Conservation (phyloP, 2,113 vertebrate genomes). For the Oxyruncus cristatus region DNA sequence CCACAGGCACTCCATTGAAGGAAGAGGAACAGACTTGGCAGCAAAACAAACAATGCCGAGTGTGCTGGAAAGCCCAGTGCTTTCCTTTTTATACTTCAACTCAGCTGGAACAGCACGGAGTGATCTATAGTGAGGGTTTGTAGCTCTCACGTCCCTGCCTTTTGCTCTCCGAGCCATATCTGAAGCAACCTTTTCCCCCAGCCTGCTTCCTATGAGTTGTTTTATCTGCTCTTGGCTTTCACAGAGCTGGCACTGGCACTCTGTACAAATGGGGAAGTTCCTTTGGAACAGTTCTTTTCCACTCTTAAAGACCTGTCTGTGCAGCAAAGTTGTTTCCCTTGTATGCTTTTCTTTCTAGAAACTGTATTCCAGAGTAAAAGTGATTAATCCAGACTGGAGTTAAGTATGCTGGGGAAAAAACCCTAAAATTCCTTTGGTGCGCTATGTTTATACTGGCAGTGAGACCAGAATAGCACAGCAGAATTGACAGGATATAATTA, state of each 20-base stretch:
- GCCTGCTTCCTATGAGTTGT: neutral
- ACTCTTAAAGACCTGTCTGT: neutral
- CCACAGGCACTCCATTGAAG: neutral
- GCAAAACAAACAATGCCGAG: slow-evolving; percentile 5
- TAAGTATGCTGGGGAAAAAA: neutral
- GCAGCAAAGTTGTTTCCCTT: neutral
- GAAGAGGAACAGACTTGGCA: neutral
- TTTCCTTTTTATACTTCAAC: slow-evolving; percentile 14
- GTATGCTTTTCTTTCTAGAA: neutral
- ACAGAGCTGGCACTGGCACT: neutral
- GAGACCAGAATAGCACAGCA: neutral
- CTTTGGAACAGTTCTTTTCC: neutral
- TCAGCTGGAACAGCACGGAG: neutral
- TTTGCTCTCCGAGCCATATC: neutral
- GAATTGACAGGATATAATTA: neutral
- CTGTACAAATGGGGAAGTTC: neutral
- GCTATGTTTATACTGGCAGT: neutral
- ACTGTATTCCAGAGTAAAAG: neutral
- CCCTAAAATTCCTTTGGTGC: neutral
- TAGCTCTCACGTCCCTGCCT: neutral
- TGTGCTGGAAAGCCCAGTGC: neutral
- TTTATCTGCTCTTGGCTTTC: slow-evolving; percentile 16
- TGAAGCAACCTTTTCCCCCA: neutral
- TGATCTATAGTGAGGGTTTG: neutral
- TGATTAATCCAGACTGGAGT: neutral